Conservation (phyloP, 2,888 invertebrate species). For the Tinea trinotella region DNA sequence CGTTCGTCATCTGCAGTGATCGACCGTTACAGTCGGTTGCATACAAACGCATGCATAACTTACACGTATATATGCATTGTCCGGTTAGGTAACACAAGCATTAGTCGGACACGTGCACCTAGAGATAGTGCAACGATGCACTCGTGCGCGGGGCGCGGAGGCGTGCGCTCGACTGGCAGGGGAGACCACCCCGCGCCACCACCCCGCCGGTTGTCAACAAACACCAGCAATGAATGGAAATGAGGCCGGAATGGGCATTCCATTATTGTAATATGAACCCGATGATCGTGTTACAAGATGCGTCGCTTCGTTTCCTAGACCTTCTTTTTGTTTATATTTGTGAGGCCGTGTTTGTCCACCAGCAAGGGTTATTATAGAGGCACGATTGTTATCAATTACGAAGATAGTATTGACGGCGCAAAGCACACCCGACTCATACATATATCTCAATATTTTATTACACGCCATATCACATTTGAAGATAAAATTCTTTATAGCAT, state of each 20-base stretch:
- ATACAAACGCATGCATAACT: slow-evolving; percentile 6
- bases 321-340: neutral
- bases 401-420: neutral
- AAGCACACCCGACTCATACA: neutral
- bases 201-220: slow-evolving; percentile 44
- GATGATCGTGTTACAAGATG: neutral
- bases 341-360: neutral
- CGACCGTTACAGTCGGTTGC: neutral
- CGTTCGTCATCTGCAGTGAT: no score
- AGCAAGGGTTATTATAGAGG: neutral
- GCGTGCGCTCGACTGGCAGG: slow-evolving; percentile 42
- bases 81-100: neutral
- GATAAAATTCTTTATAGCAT: neutral
- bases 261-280: neutral
- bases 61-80: neutral
- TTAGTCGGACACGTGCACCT: slow-evolving; percentile 6
- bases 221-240: slow-evolving; percentile 55
- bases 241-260: slow-evolving; percentile 32
- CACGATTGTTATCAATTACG: neutral
- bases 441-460: neutral
- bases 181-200: slow-evolving; percentile 29
- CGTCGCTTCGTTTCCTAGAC: neutral
- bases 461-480: neutral
- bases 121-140: slow-evolving; percentile 12
- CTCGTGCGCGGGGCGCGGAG: slow-evolving; percentile 43